A percentile compares a stretch with the other conserved stretches of the same genome.
Evolutionary conservation across 2,888 invertebrate genomes (phyloP).

Genomic region (Hesperia comma): DNA sequence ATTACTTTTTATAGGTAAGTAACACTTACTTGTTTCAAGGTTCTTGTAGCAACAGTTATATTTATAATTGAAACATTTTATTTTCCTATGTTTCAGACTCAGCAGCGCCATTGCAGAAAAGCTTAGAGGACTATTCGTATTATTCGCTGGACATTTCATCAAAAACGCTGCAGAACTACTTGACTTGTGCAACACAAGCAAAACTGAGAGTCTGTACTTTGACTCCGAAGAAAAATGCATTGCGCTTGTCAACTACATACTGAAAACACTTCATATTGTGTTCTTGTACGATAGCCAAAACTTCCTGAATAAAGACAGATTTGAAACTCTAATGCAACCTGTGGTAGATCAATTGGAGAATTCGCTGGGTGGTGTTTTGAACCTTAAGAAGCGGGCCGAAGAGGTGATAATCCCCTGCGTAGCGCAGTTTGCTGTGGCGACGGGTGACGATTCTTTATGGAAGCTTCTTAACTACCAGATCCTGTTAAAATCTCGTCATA

Average conservation of each 20-base stretch:
- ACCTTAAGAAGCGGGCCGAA: slow-evolving; percentile 84
- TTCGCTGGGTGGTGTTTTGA: slow-evolving; percentile 85
- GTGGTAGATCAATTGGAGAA: slow-evolving; percentile 95
- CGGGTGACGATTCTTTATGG: slow-evolving; percentile 94
- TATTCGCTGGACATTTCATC: slow-evolving; percentile 94
- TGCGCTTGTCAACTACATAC: slow-evolving; percentile 87
- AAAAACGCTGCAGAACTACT: slow-evolving; percentile 91
- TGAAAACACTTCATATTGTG: slow-evolving; percentile 89
- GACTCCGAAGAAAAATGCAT: slow-evolving; percentile 83
- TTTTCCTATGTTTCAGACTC: slow-evolving; percentile 77
- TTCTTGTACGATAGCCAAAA: slow-evolving; percentile 93
- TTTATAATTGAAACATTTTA: too few species aligned
- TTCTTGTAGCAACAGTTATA: too few species aligned
- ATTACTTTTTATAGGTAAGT: slow-evolving; percentile 92
- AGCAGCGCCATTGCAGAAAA: slow-evolving; percentile 91
- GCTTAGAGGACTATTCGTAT: slow-evolving; percentile 93
- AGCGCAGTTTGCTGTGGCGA: slow-evolving; percentile 91
- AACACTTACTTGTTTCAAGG: too few species aligned
- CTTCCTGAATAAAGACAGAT: slow-evolving; percentile 93
- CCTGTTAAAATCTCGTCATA: slow-evolving; percentile 92
- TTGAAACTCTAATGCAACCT: slow-evolving; percentile 92
- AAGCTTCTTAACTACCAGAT: slow-evolving; percentile 96
- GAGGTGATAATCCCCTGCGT: slow-evolving; percentile 90
- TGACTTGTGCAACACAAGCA: slow-evolving; percentile 86
- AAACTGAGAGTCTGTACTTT: slow-evolving; percentile 81